Percentiles rank a stretch among this genome's conserved stretches.
Evolutionary conservation across 2,113 vertebrate genomes (phyloP).

Genomic region (Strix aluco): DNA sequence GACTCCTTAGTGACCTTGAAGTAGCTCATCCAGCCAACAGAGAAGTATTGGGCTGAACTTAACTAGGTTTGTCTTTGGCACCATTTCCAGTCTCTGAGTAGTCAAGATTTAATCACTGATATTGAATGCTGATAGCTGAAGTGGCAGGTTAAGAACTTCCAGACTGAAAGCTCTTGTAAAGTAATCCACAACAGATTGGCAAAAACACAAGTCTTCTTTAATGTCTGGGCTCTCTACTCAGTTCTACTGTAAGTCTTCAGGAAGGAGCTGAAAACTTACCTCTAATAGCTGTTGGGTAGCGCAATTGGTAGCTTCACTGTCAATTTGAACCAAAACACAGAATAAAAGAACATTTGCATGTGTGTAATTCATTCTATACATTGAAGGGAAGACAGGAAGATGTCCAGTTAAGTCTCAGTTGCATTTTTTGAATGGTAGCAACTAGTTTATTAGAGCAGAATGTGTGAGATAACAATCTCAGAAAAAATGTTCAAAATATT

Average conservation of each 20-base stretch:
- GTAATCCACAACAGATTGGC: neutral
- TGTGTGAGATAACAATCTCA: neutral
- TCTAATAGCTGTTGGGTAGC: neutral
- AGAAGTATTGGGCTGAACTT: neutral
- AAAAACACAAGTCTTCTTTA: neutral
- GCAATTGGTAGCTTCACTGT: neutral
- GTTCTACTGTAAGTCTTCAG: neutral
- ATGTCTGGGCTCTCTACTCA: neutral
- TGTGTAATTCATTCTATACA: neutral
- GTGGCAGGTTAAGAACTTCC: slow-evolving; percentile 14
- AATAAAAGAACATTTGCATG: neutral
- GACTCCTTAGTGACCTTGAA: neutral
- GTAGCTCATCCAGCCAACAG: neutral
- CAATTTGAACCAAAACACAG: neutral
- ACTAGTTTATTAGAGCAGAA: neutral
- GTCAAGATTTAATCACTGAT: slow-evolving; percentile 42
- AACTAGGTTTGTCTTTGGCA: slow-evolving; percentile 22
- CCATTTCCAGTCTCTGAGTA: neutral
- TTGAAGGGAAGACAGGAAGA: neutral
- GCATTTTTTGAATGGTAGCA: neutral
- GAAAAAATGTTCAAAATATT: neutral
- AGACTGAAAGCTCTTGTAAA: slow-evolving; percentile 13
- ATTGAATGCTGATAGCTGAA: neutral
- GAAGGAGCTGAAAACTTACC: neutral
- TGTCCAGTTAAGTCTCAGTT: neutral